Conservation (phyloP, 1,140 invertebrate genomes). For the Drosophila willistoni region DNA sequence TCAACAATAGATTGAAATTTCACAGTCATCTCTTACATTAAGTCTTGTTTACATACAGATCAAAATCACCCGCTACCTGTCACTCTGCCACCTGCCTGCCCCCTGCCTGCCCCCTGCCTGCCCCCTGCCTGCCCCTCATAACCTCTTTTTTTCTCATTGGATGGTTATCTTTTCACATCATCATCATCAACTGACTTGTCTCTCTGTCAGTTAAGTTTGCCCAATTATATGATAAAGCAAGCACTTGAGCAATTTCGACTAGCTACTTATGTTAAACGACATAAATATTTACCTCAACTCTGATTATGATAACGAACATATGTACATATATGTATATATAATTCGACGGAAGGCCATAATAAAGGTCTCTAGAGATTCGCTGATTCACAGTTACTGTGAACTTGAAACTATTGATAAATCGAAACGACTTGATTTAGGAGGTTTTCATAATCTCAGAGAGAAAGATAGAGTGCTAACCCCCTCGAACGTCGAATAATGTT, state of each 20-base stretch:
- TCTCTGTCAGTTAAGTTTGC: not conserved
- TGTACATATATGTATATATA: conserved; percentile 1
- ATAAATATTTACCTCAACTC: conserved; percentile 9
- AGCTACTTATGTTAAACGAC: conserved; percentile 4
- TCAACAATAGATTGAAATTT: conserved; percentile 21
- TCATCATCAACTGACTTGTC: too few relatives aligned
- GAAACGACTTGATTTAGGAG: too few relatives aligned
- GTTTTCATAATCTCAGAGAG: too few relatives aligned
- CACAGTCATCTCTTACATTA: conserved; percentile 6
- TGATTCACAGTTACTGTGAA: too few relatives aligned
- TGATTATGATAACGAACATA: conserved; percentile 11
- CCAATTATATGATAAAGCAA: conserved; percentile 15
- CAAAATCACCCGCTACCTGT: not conserved
- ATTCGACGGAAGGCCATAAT: not conserved
- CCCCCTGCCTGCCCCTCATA: not conserved
- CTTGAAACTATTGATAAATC: too few relatives aligned
- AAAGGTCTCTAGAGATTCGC: not conserved
- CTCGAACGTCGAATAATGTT: too few relatives aligned
- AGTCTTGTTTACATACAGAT: not conserved
- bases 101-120: too few relatives aligned
- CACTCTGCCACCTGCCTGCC: not conserved
- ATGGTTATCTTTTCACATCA: conserved; percentile 1
- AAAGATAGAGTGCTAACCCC: too few relatives aligned
- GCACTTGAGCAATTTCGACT: conserved; percentile 9
- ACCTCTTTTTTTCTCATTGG: not conserved